phyloP scores from a whole-genome alignment of 2,113 vertebrate genomes.

The Chroicocephalus ridibundus region DNA sequence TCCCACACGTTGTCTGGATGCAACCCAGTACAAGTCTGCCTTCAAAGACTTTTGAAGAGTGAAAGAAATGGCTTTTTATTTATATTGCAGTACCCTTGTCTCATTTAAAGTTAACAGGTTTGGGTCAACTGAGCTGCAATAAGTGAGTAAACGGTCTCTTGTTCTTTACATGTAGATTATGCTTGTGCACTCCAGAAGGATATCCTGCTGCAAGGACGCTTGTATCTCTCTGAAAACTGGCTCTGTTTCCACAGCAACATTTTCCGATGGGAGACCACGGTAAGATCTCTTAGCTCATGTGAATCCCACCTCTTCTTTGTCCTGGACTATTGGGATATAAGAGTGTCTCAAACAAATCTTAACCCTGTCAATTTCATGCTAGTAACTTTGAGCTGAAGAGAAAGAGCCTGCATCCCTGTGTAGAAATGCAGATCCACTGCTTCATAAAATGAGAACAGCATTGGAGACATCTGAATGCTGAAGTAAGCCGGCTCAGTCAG shows the following conservation, averaged over 20 bases:
- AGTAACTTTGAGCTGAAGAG: not conserved
- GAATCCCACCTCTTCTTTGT: not conserved
- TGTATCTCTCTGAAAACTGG: conserved; percentile 92
- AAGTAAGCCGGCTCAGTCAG: not conserved
- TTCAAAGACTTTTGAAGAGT: not conserved
- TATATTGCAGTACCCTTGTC: not conserved
- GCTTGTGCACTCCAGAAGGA: conserved; percentile 93
- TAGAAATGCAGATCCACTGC: not conserved
- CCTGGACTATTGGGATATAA: not conserved
- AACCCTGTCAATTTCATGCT: not conserved
- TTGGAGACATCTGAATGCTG: not conserved
- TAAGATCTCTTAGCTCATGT: conserved; percentile 64
- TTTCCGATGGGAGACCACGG: conserved; percentile 90
- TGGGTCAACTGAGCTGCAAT: not conserved
- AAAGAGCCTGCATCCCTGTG: not conserved
- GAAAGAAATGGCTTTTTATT: not conserved
- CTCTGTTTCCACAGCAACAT: conserved; percentile 96
- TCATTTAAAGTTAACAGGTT: not conserved
- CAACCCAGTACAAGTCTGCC: not conserved
- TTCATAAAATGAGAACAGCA: not conserved
- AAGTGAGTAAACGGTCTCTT: not conserved
- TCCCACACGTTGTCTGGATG: not conserved
- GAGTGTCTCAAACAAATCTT: not conserved
- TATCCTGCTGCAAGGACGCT: conserved; percentile 89
- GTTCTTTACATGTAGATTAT: conserved; percentile 78